These are phyloP conservation scores for Callyntrura guangdongensis DNA, from an alignment of 2,888 invertebrate genomes.

Conservation along the genomic window DNA sequence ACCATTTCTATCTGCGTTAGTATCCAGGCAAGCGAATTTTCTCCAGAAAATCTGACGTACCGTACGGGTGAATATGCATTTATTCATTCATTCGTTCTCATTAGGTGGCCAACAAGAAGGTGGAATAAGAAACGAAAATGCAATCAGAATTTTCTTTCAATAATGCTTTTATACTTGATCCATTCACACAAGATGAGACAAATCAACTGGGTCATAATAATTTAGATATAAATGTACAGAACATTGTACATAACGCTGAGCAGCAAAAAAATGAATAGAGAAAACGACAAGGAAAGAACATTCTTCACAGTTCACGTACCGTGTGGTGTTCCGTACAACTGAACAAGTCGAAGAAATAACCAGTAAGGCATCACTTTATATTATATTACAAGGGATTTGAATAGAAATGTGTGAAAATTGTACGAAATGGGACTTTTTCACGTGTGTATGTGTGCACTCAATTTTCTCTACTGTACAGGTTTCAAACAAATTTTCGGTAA, in stretches of 20 bases:
- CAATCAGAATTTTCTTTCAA: conserved; percentile 1
- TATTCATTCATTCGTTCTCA: conserved; percentile 15
- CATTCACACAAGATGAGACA: conserved; percentile 34
- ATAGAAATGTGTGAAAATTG: conserved; percentile 25
- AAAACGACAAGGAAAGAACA: not conserved
- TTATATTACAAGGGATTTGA: conserved; percentile 18
- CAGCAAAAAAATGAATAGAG: not conserved
- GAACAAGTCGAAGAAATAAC: not conserved
- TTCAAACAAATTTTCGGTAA: conserved; percentile 15
- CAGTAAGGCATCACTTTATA: not conserved
- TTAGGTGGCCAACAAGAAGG: not conserved
- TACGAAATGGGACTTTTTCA: conserved; percentile 24
- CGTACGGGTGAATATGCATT: conserved; percentile 36
- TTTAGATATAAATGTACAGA: conserved; percentile 4
- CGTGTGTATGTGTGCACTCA: not conserved
- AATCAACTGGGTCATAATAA: conserved; percentile 50
- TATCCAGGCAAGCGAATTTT: conserved; percentile 13
- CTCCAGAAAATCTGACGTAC: conserved; percentile 29
- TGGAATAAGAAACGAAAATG: conserved; percentile 24
- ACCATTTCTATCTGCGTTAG: too few relatives aligned
- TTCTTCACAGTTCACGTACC: not conserved
- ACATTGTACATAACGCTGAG: not conserved
- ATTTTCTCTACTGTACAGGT: not conserved
- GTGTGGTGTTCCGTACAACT: not conserved
- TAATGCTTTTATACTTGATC: not conserved